Conservation (phyloP, 2,888 invertebrate species). For the Colostygia pectinataria region DNA sequence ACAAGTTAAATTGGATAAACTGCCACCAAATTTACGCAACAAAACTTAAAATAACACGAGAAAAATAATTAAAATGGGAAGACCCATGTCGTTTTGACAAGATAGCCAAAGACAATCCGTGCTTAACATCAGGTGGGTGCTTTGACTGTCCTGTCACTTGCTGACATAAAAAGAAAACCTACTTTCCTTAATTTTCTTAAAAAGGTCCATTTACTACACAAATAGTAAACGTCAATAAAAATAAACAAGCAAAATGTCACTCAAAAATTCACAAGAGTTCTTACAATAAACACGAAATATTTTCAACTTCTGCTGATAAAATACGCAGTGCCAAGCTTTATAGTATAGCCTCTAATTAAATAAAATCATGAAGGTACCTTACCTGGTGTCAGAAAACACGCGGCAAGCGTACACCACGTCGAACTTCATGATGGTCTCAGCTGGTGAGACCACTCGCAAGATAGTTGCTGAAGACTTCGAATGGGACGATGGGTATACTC, state of each 20-base stretch:
- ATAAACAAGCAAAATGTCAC: constrained; percentile 8
- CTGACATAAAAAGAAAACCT: too few relatives aligned
- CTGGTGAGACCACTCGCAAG: constrained; percentile 56
- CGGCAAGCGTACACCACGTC: constrained; percentile 60
- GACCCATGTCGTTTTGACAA: too few relatives aligned
- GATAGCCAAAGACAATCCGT: too few relatives aligned
- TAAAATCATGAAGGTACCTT: constrained; percentile 69
- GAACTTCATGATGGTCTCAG: constrained; percentile 48
- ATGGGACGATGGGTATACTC: constrained; percentile 69
- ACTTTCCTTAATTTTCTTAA: not conserved
- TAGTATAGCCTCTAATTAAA: not conserved
- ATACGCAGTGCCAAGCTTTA: not conserved
- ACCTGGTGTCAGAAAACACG: constrained; percentile 61
- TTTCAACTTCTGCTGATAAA: not conserved
- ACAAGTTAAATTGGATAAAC: too few relatives aligned
- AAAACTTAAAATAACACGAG: too few relatives aligned
- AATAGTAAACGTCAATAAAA: not conserved
- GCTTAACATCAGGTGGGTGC: too few relatives aligned
- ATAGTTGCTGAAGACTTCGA: constrained; percentile 71
- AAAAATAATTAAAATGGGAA: too few relatives aligned
- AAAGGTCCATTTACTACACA: not conserved
- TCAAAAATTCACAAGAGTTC: constrained; percentile 23
- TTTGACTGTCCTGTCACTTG: too few relatives aligned
- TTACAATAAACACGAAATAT: not conserved
- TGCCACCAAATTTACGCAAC: too few relatives aligned